These are phyloP conservation scores for Panopea generosa DNA, from an alignment of 2,888 invertebrate species.

Conservation along the genomic window DNA sequence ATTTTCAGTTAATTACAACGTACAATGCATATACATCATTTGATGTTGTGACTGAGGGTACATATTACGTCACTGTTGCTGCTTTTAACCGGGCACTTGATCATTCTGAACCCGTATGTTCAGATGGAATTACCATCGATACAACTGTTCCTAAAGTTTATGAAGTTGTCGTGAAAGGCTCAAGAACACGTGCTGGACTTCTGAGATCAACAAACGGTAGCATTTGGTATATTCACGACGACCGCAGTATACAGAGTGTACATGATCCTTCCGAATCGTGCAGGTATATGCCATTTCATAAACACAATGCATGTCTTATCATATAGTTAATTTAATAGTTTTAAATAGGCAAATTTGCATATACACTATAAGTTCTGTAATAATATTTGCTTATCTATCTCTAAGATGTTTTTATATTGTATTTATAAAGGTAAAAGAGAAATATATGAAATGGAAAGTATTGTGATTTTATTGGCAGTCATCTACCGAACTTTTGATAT, in stretches of 20 bases:
- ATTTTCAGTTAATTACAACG: constrained; percentile 42
- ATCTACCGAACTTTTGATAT: no score
- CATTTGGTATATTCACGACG: constrained; percentile 34
- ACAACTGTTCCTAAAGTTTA: constrained; percentile 41
- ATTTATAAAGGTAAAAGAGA: no score
- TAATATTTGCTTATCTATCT: no score
- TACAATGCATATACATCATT: constrained; percentile 34
- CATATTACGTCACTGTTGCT: constrained; percentile 67
- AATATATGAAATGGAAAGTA: no score
- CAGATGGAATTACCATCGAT: constrained; percentile 65
- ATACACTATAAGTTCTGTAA: no score
- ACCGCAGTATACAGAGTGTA: constrained; percentile 21
- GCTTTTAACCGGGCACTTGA: constrained; percentile 64
- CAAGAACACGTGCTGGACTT: constrained; percentile 40
- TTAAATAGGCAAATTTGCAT: no score
- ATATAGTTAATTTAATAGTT: no score
- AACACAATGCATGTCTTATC: no score
- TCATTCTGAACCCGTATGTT: constrained; percentile 62
- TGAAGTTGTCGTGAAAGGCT: constrained; percentile 46
- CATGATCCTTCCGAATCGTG: constrained; percentile 17
- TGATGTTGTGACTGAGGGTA: constrained; percentile 48
- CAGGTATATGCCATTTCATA: constrained; percentile 17
- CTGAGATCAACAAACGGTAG: constrained; percentile 11
- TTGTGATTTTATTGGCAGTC: no score
- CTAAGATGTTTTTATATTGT: no score